Base-by-base conservation (phyloP, 2,113 vertebrate species). In the Hypomesus transpacificus region DNA sequence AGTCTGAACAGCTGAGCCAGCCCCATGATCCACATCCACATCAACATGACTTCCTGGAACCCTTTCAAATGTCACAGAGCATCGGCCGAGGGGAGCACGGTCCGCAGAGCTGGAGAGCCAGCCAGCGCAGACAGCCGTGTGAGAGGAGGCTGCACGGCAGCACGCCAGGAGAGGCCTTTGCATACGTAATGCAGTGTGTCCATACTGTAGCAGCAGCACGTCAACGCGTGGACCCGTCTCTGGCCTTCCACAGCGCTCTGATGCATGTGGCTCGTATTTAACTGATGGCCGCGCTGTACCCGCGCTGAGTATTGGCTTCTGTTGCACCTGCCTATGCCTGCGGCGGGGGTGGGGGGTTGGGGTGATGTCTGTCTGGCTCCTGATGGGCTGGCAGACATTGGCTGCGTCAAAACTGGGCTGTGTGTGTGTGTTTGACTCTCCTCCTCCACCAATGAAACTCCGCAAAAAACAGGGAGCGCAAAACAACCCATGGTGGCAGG, bases 21-120 rank as follows among this genome's bases (percentile, higher is more conserved):
- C 11, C 70, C 78, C 76, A 3, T 84, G 78, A 77, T 74, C 65
- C 21, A 56, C 7, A 3, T 56, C 52, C 50, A 70, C 16, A 69
- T 56, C 50, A 11, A 65, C 71, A 54, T 11, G 57, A n/a, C 73
- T 58, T 60, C 65, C 65, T 66, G 34, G 67, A 66, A 68, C 64
- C 68, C 75, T 80, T 72, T 78, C 24, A 78, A 66, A 85, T 84
- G 82, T 80, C 81, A 76, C 16, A 70, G 74, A 70, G 66, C 72
- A 60, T 71, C 78, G 61, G 26, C 63, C 39, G 59, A 68, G 62
- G 67, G 76, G 75, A 74, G 59, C 24, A 14, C 21, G 0, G 26
- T 39, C 28, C 59, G 26, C 59, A 20, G 68, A 11, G 39, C 16
- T 16, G 1, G 24, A 24, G 68, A 11, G 39, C 16, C 21, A 1